A percentile compares a stretch with the other conserved stretches of the same genome.
These are phyloP conservation scores for Calvadosia cruxmelitensis DNA, from an alignment of 30 jellyfish, hydroid and myxozoan species.

Conservation along the genomic window DNA sequence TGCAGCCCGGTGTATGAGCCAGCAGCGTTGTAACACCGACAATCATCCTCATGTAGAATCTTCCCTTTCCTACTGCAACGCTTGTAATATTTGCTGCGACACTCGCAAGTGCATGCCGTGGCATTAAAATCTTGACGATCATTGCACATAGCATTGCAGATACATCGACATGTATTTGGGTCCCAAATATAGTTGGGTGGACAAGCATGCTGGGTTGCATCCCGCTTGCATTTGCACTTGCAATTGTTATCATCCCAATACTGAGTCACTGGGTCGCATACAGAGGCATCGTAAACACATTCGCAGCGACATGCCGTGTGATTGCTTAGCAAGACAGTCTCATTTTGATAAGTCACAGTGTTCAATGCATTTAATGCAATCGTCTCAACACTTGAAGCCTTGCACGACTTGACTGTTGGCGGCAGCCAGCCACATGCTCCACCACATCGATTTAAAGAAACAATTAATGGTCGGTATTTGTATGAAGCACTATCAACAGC, in stretches of 20 bases:
- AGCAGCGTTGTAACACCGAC: slow-evolving; percentile 12
- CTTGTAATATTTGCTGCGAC: slow-evolving; percentile 2
- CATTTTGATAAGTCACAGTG: background rate
- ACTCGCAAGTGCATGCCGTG: slow-evolving; percentile 18
- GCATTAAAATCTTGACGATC: slow-evolving; percentile 4
- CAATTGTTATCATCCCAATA: slow-evolving; percentile 16
- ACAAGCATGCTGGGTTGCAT: slow-evolving; percentile 2
- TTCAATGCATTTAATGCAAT: slow-evolving; percentile 9
- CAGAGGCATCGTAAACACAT: slow-evolving; percentile 23
- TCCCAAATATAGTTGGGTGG: slow-evolving; percentile 10
- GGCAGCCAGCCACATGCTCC: slow-evolving; percentile 11
- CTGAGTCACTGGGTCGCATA: slow-evolving; percentile 8
- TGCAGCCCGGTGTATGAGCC: background rate
- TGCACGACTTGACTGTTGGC: slow-evolving; percentile 15
- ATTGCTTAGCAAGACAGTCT: slow-evolving; percentile 11
- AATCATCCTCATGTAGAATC: slow-evolving; percentile 11
- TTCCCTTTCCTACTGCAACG: slow-evolving; percentile 6
- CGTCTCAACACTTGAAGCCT: background rate
- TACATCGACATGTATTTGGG: slow-evolving; percentile 25
- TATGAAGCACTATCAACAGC: slow-evolving; percentile 5
- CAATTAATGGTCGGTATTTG: slow-evolving; percentile 6
- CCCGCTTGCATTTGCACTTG: slow-evolving; percentile 12
- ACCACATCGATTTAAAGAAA: slow-evolving; percentile 25
- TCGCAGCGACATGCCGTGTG: slow-evolving; percentile 22
- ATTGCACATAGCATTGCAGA: slow-evolving; percentile 6